Evolutionary conservation across 2,888 invertebrate species (phyloP), one percentile per base, ranked within the genome.

Genomic region (Belgica antarctica): DNA sequence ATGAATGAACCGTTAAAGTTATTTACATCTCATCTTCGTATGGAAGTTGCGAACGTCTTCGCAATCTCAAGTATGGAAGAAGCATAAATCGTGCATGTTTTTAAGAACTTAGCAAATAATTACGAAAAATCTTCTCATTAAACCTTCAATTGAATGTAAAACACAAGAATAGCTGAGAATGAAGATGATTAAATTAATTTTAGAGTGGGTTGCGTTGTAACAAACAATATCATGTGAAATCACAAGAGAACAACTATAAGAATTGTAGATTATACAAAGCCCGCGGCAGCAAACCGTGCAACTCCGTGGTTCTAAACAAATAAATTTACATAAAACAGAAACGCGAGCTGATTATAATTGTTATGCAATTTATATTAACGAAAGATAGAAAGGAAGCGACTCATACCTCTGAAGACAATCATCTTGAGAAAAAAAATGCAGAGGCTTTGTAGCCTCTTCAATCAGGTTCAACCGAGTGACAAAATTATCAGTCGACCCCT

Each of bases 181-280:
- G 41, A 15, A n/a, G 41, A 41, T 41, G 41, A 41, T 41, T 41
- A 41, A 41, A 41, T 41, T 41, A 41, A 41, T 41, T 41, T 41
- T 15, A 41, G 41, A 41, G 41, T 41, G 41, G 5, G 41, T 15
- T 41, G 41, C 41, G n/a, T n/a, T 10, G 41, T n/a, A 41, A 15
- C 41, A 41, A 41, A 15, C 41, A 41, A n/a, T 41, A 41, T 15
- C 12, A 41, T 41, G 41, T 12, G 41, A 41, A 41, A n/a, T n/a
- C n/a, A n/a, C n/a, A n/a, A n/a, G n/a, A n/a, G n/a, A n/a, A n/a
- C n/a, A n/a, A n/a, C n/a, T n/a, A n/a, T n/a, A n/a, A n/a, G n/a
- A n/a, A n/a, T n/a, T n/a, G n/a, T n/a, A n/a, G n/a, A n/a, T n/a
- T n/a, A n/a, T n/a, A n/a, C n/a, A n/a, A n/a, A n/a, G n/a, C n/a